Base-by-base conservation (phyloP, 35 echinoderm and acorn worm species). In the Amphiura filiformis region DNA sequence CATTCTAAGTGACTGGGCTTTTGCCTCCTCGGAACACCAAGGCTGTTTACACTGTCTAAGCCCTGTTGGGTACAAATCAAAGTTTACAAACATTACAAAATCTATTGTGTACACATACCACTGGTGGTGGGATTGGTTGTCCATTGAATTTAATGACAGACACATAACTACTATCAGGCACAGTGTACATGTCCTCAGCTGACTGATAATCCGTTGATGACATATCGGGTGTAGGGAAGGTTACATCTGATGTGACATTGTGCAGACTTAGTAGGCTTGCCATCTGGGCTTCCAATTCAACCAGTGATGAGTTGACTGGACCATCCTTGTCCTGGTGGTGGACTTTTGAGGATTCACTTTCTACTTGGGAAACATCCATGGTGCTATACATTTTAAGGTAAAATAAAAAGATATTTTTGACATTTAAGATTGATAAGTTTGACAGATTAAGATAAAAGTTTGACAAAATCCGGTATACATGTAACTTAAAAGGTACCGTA, bases 111-210 rank as follows among this genome's bases (percentile, higher is more conserved):
- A 49, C 31, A 52, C 81, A 47, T 83, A 83, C 81, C 38, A 83
- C 81, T 44, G 81, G 81, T 9, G 81, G 81, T 47, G 81, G 81
- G 81, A 83, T 83, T 13, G 81, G 81, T 34, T 83, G 40, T 30
- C 81, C 81, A 83, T 83, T 42, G 39, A 83, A 44, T 14, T 56
- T 83, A 33, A 83, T 83, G 15, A 83, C 26, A 0, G 81, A 83
- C 81, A 44, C 81, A 83, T 47, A 83, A 31, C 31, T 23, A 31
- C 14, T 22, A 1, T 14, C 11, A 47, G 38, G 44, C 7, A 20
- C 44, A 20, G 44, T 52, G 44, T 52, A 52, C 7, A 52, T 11
- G 20, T 52, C 44, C 7, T 11, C 44, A 52, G 7, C 44, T 20
- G 20, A 11, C 20, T 11, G 7, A n/a, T n/a, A n/a, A n/a, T n/a